Base-by-base conservation (phyloP, 2,888 invertebrate genomes). In the Meganola albula region DNA sequence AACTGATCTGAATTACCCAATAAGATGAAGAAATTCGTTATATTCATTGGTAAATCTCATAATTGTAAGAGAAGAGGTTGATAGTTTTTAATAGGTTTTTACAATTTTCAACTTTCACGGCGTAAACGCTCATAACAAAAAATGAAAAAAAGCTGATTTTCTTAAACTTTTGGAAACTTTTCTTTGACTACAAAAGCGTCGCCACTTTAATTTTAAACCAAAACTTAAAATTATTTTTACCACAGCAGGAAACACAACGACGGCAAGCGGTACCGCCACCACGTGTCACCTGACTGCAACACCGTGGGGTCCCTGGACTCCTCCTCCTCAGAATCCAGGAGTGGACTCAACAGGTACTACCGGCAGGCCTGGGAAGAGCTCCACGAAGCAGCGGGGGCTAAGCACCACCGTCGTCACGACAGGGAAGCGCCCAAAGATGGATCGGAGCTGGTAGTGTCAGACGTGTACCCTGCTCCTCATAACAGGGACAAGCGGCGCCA, bases 311-410 rank as follows among this genome's bases (percentile, higher is more conserved):
- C 96, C 10, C 92, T 95, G 68, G 95, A 94, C 69, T 95, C 95
- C 30, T 94, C 95, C 29, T 93, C 94, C 29, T 94, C 94, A 0
- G 95, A 95, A 63, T 94, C 94, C 5, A 89, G 94, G 29, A 90
- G 91, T 58, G 93, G 94, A 16, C 87, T 97, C 42, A 96, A 95
- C 71, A 89, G 95, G 48, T 96, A 94, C 77, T 96, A 96, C 78
- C 90, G 95, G 13, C 93, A 95, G 72, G 96, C 96, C 2, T 97
- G 97, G 97, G 96, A 96, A 70, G 95, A 96, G 70, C 88, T 97
- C 2, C 94, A 95, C 69, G 94, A 95, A 69, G 91, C 93, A 3
- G 90, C 93, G 2, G 90, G 90, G 1, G 66, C 91, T 83, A 58
- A 93, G 18, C 85, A 71, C 34, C 68, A 68, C 31, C 57, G 74